phyloP scores from a whole-genome alignment of 2,113 vertebrate species.

The Scolopax mira region DNA sequence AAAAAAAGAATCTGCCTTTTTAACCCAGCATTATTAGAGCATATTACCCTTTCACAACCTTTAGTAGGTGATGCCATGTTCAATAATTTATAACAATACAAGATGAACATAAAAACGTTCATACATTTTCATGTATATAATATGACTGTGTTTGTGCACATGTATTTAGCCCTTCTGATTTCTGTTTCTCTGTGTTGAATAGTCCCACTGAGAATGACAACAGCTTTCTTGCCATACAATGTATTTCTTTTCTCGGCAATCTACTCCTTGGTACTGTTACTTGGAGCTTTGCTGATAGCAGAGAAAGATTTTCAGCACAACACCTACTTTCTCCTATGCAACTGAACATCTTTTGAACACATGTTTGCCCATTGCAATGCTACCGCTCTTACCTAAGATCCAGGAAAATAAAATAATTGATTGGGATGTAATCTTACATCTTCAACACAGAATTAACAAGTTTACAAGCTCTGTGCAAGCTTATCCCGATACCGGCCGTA shows the following conservation, averaged over 20 bases:
- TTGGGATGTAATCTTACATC: not conserved
- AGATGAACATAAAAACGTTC: not conserved
- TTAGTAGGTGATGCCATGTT: not conserved
- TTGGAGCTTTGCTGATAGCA: not conserved
- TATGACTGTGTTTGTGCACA: not conserved
- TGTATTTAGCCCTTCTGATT: not conserved
- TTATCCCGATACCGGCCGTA: not conserved
- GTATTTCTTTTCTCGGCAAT: not conserved
- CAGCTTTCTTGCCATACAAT: not conserved
- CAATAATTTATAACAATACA: not conserved
- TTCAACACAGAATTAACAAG: not conserved
- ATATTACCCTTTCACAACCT: not conserved
- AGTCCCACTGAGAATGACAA: not conserved
- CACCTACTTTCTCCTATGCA: not conserved
- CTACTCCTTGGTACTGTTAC: not conserved
- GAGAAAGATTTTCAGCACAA: not conserved
- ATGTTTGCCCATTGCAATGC: not conserved
- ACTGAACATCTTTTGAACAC: not conserved
- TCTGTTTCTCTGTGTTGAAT: not conserved
- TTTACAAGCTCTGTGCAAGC: too few relatives aligned
- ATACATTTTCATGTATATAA: not conserved
- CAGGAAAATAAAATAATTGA: not conserved
- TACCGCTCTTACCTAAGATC: not conserved
- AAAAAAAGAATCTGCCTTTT: not conserved
- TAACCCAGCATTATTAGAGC: not conserved